These are phyloP conservation scores for Setipinna tenuifilis DNA, from an alignment of 2,797 vertebrate genomes.

Conservation along the genomic window DNA sequence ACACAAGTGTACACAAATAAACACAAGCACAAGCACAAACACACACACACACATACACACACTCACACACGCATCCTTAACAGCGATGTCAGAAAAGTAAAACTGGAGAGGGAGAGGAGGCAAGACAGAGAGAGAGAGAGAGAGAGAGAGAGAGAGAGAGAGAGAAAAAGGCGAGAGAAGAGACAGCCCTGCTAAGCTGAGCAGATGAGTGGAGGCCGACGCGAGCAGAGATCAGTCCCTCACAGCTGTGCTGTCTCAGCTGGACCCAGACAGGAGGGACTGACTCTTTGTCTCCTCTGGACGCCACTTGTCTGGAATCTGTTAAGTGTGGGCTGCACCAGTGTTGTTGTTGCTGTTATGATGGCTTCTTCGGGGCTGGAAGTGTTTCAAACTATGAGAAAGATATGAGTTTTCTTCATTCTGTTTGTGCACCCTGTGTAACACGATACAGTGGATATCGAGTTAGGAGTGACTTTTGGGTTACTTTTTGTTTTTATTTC, in stretches of 20 bases:
- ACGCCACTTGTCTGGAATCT: not conserved
- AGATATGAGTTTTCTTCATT: not conserved
- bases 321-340: not conserved
- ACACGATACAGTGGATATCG: not conserved
- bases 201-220: not conserved
- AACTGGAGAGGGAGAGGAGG: not conserved
- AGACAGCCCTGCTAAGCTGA: not conserved
- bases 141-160: no score
- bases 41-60: not conserved
- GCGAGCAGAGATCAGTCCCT: not conserved
- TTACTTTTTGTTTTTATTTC: not conserved
- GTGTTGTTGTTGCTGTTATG: not conserved
- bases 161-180: no score
- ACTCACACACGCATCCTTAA: not conserved
- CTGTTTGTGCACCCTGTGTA: not conserved
- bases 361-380: not conserved
- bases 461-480: not conserved
- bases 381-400: not conserved
- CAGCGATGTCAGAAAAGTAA: not conserved
- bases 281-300: not conserved
- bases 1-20: not conserved
- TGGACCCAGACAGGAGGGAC: not conserved
- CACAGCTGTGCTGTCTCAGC: conserved; percentile 22
- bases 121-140: conserved; percentile 25
- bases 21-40: not conserved